Evolutionary conservation across 2,797 vertebrate genomes (phyloP).

Genomic region (Danio aesculapii): DNA sequence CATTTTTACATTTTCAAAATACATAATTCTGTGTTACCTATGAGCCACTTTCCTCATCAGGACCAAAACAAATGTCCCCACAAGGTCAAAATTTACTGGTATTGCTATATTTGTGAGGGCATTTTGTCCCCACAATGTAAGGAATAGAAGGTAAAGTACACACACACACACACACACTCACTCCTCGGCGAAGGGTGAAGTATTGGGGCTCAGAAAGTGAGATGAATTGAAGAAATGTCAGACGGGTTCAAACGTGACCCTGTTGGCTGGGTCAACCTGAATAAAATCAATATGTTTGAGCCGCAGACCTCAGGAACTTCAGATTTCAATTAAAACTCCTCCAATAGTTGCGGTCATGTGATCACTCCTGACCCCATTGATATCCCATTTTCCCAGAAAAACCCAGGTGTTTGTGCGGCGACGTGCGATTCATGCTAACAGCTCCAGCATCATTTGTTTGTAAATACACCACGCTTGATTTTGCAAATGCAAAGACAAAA

Average conservation of each 20-base stretch:
- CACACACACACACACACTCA: not conserved
- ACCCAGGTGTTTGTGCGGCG: constrained; percentile 27
- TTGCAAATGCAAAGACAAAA: not conserved
- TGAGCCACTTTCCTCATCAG: too few species aligned
- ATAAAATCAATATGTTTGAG: constrained; percentile 62
- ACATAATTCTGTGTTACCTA: too few species aligned
- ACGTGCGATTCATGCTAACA: constrained; percentile 4
- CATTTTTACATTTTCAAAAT: too few species aligned
- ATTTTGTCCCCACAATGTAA: too few species aligned
- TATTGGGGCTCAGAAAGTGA: constrained; percentile 49
- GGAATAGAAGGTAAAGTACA: not conserved
- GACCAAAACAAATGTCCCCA: too few species aligned
- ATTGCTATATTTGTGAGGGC: too few species aligned
- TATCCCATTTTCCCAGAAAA: constrained; percentile 33
- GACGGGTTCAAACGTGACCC: constrained; percentile 59
- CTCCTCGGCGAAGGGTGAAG: constrained; percentile 20
- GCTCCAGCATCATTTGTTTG: not conserved
- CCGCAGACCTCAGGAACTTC: constrained; percentile 57
- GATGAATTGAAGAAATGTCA: constrained; percentile 63
- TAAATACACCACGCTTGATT: not conserved
- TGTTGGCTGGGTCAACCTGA: constrained; percentile 55
- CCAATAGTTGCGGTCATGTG: constrained; percentile 56
- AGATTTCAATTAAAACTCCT: constrained; percentile 65
- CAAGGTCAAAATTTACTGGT: too few species aligned
- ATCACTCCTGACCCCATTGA: constrained; percentile 54